Evolutionary conservation across 2,797 vertebrate species (phyloP).

Genomic region (Phrynocephalus vlangalii): DNA sequence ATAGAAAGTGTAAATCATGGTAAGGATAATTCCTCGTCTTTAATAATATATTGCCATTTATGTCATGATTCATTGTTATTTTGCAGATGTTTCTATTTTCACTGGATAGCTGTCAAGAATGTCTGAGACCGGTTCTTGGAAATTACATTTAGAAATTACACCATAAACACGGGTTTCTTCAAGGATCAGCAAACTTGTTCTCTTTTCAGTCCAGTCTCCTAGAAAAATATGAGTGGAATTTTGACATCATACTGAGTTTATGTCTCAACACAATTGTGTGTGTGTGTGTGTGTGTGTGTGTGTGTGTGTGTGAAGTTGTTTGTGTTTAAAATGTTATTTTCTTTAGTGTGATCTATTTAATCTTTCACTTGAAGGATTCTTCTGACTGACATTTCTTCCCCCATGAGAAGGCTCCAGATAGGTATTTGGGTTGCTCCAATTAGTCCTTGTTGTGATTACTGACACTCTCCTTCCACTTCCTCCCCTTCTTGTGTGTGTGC

Average conservation of each 20-base stretch:
- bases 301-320: no score
- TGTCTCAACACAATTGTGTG: background rate
- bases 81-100: constrained; percentile 21
- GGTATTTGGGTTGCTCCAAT: no score
- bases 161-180: background rate
- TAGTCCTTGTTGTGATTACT: no score
- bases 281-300: background rate
- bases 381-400: no score
- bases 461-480: no score
- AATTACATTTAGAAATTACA: constrained; percentile 23
- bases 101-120: background rate
- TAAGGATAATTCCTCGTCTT: constrained; percentile 29
- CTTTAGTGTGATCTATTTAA: no score
- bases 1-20: background rate
- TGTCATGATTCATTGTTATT: constrained; percentile 13
- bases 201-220: background rate
- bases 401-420: no score
- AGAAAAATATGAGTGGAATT: background rate
- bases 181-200: background rate
- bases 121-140: background rate
- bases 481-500: no score
- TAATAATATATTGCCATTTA: constrained; percentile 27
- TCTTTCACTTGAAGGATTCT: no score
- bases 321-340: no score
- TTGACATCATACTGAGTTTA: background rate